Base-by-base conservation (phyloP, 2,888 invertebrate genomes). In the Tuberolachnus salignus region DNA sequence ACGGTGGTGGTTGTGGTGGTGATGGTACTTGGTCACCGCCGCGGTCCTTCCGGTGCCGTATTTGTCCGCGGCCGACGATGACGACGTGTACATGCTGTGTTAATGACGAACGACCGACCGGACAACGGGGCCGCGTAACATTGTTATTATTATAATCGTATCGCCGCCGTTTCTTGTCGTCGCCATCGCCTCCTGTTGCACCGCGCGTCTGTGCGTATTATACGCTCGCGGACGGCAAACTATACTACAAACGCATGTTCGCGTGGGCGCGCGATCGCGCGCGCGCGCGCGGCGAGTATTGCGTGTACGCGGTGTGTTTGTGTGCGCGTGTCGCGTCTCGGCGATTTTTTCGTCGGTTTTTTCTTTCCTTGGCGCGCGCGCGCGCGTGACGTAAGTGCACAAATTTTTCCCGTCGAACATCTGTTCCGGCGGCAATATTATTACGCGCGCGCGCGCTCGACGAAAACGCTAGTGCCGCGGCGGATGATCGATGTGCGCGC, bases 61-160 rank as follows among this genome's bases (percentile, higher is more conserved):
- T 53, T 73, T 73, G 73, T 73, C 73, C 63, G 63, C 73, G 73
- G 63, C 73, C 53, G 78, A 59, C 57, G 64, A 74, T n/a, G 73
- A 64, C 21, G 57, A 72, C 67, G 67, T 21, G 78, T 75, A 75
- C 75, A 75, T 75, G 66, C 23, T 26, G 44, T 26, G 44, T 73
- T 53, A 64, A 53, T 23, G 53, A 49, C 42, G 42, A 51, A 10
- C 63, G 53, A 67, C 49, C 26, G 63, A 49, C 66, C 57, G 23
- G 46, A n/a, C 73, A 10, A 69, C 67, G 49, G 34, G 49, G 23
- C 26, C 49, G 78, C 67, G 21, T 67, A 78, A 69, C 67, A 78
- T 57, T 34, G 6, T 34, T 34, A 6, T 34, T n/a, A n/a, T n/a
- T n/a, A n/a, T n/a, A n/a, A n/a, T n/a, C n/a, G n/a, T n/a, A n/a